Evolutionary conservation across 2,113 vertebrate species (phyloP).

Genomic region (Hemibagrus wyckioides): DNA sequence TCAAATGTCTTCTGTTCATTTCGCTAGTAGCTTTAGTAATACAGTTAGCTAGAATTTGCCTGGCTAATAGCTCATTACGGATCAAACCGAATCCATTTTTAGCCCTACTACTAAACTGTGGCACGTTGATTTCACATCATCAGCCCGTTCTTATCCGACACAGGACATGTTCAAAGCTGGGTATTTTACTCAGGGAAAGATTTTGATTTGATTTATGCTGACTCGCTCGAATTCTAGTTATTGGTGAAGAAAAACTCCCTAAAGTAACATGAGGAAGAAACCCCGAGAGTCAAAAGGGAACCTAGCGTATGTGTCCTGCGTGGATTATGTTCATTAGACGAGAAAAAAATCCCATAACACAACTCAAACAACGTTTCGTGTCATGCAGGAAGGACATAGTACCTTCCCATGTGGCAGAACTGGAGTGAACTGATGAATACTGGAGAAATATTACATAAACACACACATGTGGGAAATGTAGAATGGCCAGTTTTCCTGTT

Average conservation of each 20-base stretch:
- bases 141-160: neutral
- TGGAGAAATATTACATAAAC: neutral
- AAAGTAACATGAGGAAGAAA: neutral
- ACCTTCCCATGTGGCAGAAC: neutral
- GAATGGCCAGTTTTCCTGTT: neutral
- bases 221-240: constrained; percentile 5
- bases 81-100: neutral
- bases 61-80: neutral
- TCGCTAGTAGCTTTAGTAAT: neutral
- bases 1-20: neutral
- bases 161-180: neutral
- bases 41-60: neutral
- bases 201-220: neutral
- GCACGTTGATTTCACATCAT: neutral
- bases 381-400: neutral
- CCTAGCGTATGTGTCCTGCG: neutral
- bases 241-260: constrained; percentile 2
- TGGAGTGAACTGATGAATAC: neutral
- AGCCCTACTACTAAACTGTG: neutral
- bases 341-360: neutral
- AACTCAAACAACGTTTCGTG: neutral
- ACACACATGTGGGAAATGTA: neutral
- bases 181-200: neutral
- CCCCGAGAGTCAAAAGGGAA: neutral
- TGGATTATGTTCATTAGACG: neutral